phyloP scores from a whole-genome alignment of 2,797 vertebrate genomes.

The Limosa lapponica region DNA sequence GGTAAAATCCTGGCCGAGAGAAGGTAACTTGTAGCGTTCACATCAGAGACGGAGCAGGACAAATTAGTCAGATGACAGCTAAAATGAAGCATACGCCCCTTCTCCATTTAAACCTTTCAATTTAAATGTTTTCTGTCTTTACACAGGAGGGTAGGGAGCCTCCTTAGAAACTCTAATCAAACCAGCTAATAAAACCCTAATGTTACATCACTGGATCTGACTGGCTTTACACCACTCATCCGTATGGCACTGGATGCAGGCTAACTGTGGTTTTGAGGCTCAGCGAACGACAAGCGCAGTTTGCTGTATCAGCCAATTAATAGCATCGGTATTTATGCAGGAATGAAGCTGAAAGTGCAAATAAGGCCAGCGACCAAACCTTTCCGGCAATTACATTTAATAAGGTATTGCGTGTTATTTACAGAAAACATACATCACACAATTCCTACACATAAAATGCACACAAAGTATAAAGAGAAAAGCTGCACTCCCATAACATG shows the following conservation, averaged over 20 bases:
- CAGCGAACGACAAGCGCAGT: neutral
- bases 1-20: neutral
- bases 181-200: neutral
- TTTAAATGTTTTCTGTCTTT: neutral
- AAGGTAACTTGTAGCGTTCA: neutral
- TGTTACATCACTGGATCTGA: neutral
- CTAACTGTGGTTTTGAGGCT: neutral
- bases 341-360: constrained; percentile 60
- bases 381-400: constrained; percentile 75
- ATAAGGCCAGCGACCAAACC: constrained; percentile 54
- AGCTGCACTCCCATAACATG: constrained; percentile 80
- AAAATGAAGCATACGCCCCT: neutral
- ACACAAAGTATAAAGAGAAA: constrained; percentile 76
- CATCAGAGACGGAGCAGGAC: neutral
- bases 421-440: constrained; percentile 76
- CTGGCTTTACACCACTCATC: neutral
- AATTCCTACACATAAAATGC: constrained; percentile 77
- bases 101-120: neutral
- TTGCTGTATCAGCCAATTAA: neutral
- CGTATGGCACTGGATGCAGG: neutral
- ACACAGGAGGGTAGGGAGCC: neutral
- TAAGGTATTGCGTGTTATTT: constrained; percentile 78
- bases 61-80: neutral
- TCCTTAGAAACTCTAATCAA: neutral
- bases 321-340: neutral